Base-by-base conservation (phyloP, 2,888 invertebrate species). In the Deroplatys truncata region DNA sequence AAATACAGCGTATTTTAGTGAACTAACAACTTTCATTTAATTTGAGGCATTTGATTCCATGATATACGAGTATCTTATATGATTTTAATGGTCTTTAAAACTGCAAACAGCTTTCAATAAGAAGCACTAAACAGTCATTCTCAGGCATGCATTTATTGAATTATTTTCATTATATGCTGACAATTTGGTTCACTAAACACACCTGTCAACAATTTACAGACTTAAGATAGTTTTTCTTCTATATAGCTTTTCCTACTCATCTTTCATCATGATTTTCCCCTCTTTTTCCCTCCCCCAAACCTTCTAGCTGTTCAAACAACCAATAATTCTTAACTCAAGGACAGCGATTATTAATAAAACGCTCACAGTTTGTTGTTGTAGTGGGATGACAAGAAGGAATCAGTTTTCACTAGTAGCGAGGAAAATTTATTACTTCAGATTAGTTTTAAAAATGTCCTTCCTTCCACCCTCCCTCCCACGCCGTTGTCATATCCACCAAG, bases 341-440 rank as follows among this genome's bases (percentile, higher is more conserved):
- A 87, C 82, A 87, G 87, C 82, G 82, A 83, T 87, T 87, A 87
- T 87, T 87, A 87, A 87, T 87, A 87, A 87, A 87, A 87, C 87
- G 82, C 82, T 83, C 31, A 82, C 31, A 8, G 87, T 56, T 72
- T 85, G 85, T 85, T 43, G 84, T 85, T 35, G 35, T 85, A 10
- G 25, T 84, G 43, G n/a, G 84, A 29, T 84, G 85, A 72, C 28
- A 43, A 88, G 28, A 72, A 72, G 89, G 89, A 84, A 89, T 89
- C 89, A 89, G 84, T 89, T 89, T 89, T 89, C 89, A 89, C 89
- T 85, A 85, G 85, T 89, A 85, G 85, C 56, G 56, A 72, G 87
- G 85, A 86, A 90, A 88, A 90, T 90, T 90, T 90, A 90, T 90
- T 90, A 88, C 90, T 88, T 88, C 88, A 90, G 90, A 90, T 90